Evolutionary conservation across 2,888 invertebrate genomes (phyloP).

Genomic region (Sphecodes monilicornis): DNA sequence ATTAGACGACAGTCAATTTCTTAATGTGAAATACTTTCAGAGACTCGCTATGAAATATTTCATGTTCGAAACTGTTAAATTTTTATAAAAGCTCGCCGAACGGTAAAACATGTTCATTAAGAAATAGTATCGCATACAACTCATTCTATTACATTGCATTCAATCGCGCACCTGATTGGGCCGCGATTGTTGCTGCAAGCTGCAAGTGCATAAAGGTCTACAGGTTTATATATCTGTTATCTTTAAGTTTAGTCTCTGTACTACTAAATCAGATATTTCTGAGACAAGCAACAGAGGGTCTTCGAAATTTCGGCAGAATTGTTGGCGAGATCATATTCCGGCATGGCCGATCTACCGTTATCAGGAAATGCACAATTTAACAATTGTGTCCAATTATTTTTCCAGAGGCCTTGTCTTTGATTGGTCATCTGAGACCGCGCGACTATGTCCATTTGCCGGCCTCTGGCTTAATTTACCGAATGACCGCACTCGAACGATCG

Average conservation of each 20-base stretch:
- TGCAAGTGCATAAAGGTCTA: not conserved
- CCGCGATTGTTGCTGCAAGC: not conserved
- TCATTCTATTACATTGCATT: not conserved
- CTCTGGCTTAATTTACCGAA: constrained; percentile 34
- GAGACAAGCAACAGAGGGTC: not conserved
- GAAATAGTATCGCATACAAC: not conserved
- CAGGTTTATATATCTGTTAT: not conserved
- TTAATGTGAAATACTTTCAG: not conserved
- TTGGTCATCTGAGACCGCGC: constrained; percentile 70
- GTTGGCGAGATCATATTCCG: constrained; percentile 61
- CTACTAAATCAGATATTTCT: not conserved
- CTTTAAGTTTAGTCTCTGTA: not conserved
- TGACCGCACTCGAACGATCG: constrained; percentile 58
- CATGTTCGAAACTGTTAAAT: not conserved
- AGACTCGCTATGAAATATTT: not conserved
- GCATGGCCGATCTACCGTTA: constrained; percentile 69
- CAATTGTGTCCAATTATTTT: constrained; percentile 82
- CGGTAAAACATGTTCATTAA: not conserved
- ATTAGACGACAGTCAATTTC: not conserved
- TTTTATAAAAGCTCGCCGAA: not conserved
- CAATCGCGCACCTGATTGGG: not conserved
- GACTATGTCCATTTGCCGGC: constrained; percentile 40
- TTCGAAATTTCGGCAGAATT: constrained; percentile 67
- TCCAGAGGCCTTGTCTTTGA: constrained; percentile 75
- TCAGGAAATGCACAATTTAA: constrained; percentile 82